phyloP scores from a whole-genome alignment of 2,888 invertebrate species.

The Petrolisthes manimaculis region DNA sequence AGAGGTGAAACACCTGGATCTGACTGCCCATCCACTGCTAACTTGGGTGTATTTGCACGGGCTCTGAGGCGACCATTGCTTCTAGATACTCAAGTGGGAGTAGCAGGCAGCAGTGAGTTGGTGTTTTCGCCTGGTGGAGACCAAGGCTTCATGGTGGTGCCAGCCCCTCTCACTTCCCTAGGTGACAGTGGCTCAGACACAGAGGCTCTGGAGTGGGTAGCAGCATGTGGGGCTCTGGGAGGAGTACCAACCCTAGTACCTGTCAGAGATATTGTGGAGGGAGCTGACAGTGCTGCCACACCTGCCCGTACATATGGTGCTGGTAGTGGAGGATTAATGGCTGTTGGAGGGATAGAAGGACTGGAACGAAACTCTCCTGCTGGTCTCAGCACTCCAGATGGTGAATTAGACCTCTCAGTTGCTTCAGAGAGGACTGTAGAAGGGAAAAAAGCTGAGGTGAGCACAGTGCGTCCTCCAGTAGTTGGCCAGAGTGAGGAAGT shows the following conservation, averaged over 20 bases:
- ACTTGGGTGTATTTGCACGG: conserved; percentile 27
- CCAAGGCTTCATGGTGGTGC: conserved; percentile 49
- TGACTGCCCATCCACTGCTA: conserved; percentile 41
- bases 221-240: neutral
- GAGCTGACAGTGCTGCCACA: conserved; percentile 37
- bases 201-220: conserved; percentile 43
- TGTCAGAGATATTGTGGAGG: conserved; percentile 49
- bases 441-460: conserved; percentile 12
- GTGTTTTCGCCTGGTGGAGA: conserved; percentile 54
- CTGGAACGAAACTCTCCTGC: conserved; percentile 55
- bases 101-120: conserved; percentile 23
- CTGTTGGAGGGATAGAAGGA: neutral
- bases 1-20: conserved; percentile 57
- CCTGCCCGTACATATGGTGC: conserved; percentile 1
- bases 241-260: conserved; percentile 4
- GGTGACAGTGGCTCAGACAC: conserved; percentile 51
- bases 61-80: conserved; percentile 24
- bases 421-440: neutral
- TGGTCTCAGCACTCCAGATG: conserved; percentile 56
- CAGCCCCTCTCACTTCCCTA: conserved; percentile 42
- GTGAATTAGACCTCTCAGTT: conserved; percentile 35
- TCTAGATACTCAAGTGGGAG: conserved; percentile 18
- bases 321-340: neutral
- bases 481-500: conserved; percentile 55
- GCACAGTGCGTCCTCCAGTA: conserved; percentile 45